phyloP scores from a whole-genome alignment of 2,113 vertebrate genomes.

The Colistium nudipinnis region DNA sequence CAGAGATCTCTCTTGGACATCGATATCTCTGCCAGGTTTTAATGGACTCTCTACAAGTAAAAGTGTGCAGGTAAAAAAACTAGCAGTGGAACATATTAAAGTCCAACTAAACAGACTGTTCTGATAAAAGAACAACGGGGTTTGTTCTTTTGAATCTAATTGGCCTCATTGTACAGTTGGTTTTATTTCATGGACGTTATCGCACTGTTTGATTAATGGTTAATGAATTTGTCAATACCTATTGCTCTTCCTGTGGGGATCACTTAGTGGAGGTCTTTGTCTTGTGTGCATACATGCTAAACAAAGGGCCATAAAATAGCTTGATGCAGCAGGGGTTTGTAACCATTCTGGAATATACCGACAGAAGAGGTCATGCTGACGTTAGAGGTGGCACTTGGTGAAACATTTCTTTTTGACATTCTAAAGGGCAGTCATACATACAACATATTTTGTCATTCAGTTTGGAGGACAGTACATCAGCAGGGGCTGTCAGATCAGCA shows the following conservation, averaged over 20 bases:
- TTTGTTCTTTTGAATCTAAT: constrained; percentile 25
- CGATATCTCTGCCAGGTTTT: not conserved
- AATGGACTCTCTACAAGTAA: not conserved
- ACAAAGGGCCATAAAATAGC: constrained; percentile 8
- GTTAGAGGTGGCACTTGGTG: not conserved
- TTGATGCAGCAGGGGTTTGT: not conserved
- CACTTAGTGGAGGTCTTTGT: not conserved
- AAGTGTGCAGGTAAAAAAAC: not conserved
- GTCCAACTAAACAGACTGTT: not conserved
- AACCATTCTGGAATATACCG: not conserved
- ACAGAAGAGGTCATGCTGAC: constrained; percentile 2
- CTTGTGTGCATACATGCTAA: not conserved
- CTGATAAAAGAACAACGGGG: constrained; percentile 15
- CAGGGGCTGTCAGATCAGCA: constrained; percentile 69
- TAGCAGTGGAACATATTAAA: not conserved
- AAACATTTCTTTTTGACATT: not conserved
- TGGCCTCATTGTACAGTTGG: constrained; percentile 29
- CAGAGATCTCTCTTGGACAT: not conserved
- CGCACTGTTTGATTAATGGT: constrained; percentile 2
- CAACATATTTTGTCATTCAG: not conserved
- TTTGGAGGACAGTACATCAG: constrained; percentile 44
- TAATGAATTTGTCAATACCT: not conserved
- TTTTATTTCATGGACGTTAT: constrained; percentile 15
- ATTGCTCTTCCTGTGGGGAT: not conserved
- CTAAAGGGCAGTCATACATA: constrained; percentile 2